Base-by-base conservation (phyloP, 1,140 invertebrate species). In the Drosophila littoralis region DNA sequence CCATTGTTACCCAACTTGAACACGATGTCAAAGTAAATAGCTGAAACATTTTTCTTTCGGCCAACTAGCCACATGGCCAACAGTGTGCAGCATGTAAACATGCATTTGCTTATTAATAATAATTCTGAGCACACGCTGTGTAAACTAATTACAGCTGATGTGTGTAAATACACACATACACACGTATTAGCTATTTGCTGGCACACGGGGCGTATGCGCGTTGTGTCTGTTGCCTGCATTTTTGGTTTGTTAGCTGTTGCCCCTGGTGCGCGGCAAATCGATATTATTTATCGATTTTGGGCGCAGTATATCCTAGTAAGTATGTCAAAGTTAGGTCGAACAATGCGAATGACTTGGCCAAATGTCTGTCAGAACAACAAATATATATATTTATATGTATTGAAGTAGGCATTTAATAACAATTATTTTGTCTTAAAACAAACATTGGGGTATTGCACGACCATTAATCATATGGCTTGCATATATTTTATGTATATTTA, bases 241-340 rank as follows among this genome's bases (percentile, higher is more conserved):
- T 36, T 22, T 28, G 40, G 57, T 59, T 74, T 64, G 54, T 65
- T 75, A 60, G 70, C 28, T 57, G 64, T 52, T 64, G 66, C 43
- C 66, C 58, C 72, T 75, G 72, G 58, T 38, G 42, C 59, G 38
- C 66, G 43, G 59, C 35, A 60, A 84, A 88, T 88, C 83, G 50
- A 88, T 88, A 83, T 9, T 58, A 69, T 75, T 83, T 83, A 88
- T 88, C 28, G 83, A 88, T 88, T 88, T 70, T 46, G 55, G 28
- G 38, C 45, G 35, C 32, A 69, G 42, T 51, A 73, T 51, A 55
- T 40, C 45, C 43, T 43, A 38, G 43, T 38, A 88, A 88, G 54
- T 88, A 80, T 88, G 84, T 88, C 84, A 89, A 89, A 84, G 83
- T 79, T 89, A 89, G 54, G 76, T 58, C 79, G 35, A 71, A 61